Base-by-base conservation (phyloP, 2,888 invertebrate species). In the Leptopilina syphax region DNA sequence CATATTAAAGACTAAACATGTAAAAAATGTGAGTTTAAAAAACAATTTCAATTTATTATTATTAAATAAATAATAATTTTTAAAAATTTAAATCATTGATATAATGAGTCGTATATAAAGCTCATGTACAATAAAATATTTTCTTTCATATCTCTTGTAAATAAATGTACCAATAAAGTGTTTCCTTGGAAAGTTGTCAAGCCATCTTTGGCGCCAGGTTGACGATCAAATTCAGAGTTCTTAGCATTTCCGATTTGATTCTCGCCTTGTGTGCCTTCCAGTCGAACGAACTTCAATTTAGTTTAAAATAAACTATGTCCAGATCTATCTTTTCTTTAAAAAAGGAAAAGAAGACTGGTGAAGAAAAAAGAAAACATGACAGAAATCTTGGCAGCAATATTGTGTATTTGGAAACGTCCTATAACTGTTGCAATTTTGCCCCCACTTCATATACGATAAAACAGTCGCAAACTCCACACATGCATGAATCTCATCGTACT, bases 121-220 rank as follows among this genome's bases (percentile, higher is more conserved):
- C 60, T 7, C 12, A 8, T 60, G 18, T 60, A n/a, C 18, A 60
- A 57, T 13, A 60, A 47, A 44, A 47, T 47, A 18, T 18, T n/a
- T 47, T 8, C 9, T 68, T 50, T 68, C 9, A 24, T 68, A 50
- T 24, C 68, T 68, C 6, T 24, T 24, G 68, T 70, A 70, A 70
- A 54, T 68, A 68, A 70, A 70, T 50, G 7, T 2, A 70, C 50
- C 24, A 68, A 77, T 87, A 87, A 76, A 82, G 80, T 81, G 24
- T 80, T 82, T 78, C 81, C 81, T 86, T 88, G 87, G 88, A 88
- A 87, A 85, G 86, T 83, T 87, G 86, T 89, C 88, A 89, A 89
- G 83, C 80, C 85, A 85, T 85, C 83, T 80, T 80, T 83, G 88
- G 86, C 87, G 87, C 85, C 86, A 82, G 79, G 76, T 77, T 82